Evolutionary conservation across 1,140 invertebrate species (phyloP), one percentile per base, ranked within the genome.

Genomic region (Papilio machaon): DNA sequence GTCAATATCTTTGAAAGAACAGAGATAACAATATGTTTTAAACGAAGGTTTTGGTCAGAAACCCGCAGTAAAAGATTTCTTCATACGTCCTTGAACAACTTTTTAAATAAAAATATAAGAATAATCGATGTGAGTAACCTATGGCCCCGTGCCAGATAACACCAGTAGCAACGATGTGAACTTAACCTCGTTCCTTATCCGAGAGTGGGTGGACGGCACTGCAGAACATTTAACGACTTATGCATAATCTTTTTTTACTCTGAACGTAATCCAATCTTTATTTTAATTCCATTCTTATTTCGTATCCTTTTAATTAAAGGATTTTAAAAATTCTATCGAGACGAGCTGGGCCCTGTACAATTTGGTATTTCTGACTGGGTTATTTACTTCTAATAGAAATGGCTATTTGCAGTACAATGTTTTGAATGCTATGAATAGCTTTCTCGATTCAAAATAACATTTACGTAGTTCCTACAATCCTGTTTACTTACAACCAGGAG

Each of bases 141-240:
- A 67, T 67, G 77, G 60, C 77, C 77, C 77, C 17, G 77, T 67
- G 54, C 77, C 77, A 79, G 77, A 79, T 79, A 67, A 76, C 46
- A 19, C 2, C 38, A 77, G n/a, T 19, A 77, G 35, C 38, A 6
- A 43, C 38, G 38, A 30, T 30, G 77, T 64, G 60, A 79, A 79
- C 77, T 79, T 79, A 79, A 79, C 77, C 77, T 79, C 77, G 19
- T 64, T 79, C 47, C 38, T 79, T 79, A 79, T 79, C 77, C 46
- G 74, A 76, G 43, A 47, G 46, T 47, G 77, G 77, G 77, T 67
- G 58, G 77, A 79, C 77, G 13, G 47, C 15, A 15, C 64, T 70
- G 64, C 13, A 11, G 58, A 78, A 64, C 58, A 60, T 23, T 76
- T 2, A 49, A 52, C 49, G 74, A 49, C 74, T 52, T 54, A 19